A percentile compares a stretch with the other conserved stretches of the same genome.
Conservation (phyloP, 2,113 vertebrate genomes). For the Odontesthes bonariensis region DNA sequence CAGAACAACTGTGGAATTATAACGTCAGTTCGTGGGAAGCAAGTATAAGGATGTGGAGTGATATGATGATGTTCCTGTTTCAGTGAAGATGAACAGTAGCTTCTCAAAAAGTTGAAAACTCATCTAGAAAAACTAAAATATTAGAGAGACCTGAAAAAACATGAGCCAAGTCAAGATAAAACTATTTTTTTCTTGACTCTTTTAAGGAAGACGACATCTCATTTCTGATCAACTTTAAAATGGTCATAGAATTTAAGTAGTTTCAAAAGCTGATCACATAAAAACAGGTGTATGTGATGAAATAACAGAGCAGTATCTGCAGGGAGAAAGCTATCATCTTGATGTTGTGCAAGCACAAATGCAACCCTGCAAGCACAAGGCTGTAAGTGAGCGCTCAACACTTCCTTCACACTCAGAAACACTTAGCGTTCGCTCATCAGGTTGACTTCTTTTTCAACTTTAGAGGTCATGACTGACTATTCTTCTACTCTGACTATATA, state of each 20-base stretch:
- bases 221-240: background rate
- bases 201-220: background rate
- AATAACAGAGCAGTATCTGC: background rate
- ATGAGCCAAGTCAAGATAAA: background rate
- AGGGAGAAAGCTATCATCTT: background rate
- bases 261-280: background rate
- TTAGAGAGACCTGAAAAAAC: background rate
- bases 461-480: too few relatives aligned
- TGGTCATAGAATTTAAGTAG: background rate
- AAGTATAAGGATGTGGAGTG: background rate
- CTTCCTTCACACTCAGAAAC: background rate
- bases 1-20: background rate
- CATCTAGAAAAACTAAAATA: background rate
- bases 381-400: background rate
- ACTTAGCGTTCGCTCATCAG: background rate
- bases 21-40: background rate
- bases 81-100: background rate
- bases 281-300: background rate
- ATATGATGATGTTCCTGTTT: background rate
- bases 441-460: too few relatives aligned
- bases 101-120: background rate
- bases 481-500: too few relatives aligned
- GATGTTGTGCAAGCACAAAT: background rate
- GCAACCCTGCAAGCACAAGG: background rate
- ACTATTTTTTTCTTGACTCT: background rate